Conservation (phyloP, 1,140 invertebrate genomes). For the Zaprionus inermis region DNA sequence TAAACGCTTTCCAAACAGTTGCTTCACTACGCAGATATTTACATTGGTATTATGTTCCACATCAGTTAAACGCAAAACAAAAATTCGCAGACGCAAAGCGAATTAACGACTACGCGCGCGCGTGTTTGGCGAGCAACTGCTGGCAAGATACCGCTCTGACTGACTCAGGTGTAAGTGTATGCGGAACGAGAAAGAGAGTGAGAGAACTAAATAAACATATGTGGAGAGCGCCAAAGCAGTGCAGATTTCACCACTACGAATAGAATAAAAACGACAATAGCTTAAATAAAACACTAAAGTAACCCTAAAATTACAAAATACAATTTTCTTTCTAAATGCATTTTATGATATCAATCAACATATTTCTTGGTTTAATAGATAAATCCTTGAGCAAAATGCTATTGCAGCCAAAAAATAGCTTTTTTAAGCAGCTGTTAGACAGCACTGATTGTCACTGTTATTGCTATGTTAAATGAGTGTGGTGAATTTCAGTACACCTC, state of each 20-base stretch:
- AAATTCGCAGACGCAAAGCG: constrained; percentile 14
- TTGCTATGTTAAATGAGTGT: constrained; percentile 6
- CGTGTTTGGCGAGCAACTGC: constrained; percentile 39
- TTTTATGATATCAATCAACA: no score
- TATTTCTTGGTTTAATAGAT: no score
- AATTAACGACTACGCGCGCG: constrained; percentile 15
- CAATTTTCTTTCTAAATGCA: no score
- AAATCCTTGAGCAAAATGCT: no score
- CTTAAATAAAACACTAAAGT: background rate
- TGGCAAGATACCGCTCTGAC: constrained; percentile 19
- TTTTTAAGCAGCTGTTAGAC: background rate
- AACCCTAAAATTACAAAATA: background rate
- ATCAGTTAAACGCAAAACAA: constrained; percentile 18
- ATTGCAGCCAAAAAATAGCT: background rate
- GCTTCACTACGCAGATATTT: constrained; percentile 3
- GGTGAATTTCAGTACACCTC: background rate
- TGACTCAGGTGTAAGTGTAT: constrained; percentile 14
- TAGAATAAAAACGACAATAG: constrained; percentile 4
- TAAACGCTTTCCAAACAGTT: constrained; percentile 28
- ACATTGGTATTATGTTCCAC: constrained; percentile 22
- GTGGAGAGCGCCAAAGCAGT: constrained; percentile 17
- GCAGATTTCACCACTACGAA: constrained; percentile 27
- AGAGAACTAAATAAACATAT: constrained; percentile 18
- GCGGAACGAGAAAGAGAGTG: background rate
- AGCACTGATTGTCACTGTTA: constrained; percentile 1